Evolutionary conservation across 2,888 invertebrate species (phyloP), one percentile per base, ranked within the genome.

Genomic region (Dolichomitus sp.): DNA sequence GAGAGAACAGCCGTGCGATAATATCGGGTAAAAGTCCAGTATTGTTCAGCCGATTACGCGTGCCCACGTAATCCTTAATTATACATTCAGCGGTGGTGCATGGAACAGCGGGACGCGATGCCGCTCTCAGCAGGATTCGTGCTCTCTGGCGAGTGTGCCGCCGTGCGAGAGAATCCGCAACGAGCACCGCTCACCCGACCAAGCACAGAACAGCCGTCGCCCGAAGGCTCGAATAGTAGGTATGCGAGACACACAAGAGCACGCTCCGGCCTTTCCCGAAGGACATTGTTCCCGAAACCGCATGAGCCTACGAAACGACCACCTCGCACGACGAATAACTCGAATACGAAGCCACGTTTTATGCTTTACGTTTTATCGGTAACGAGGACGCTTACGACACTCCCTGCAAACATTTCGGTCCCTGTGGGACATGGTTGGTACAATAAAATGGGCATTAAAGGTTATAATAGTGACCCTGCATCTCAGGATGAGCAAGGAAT

Each of bases 31-130:
- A 86, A 84, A 85, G 80, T 86, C 81, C 77, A 77, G 82, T 80
- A 86, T 86, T 86, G 86, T 84, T 86, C 82, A 66, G 81, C 75
- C 84, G 84, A 86, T 86, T 83, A 85, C 86, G 83, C 81, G 79
- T 66, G 80, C 72, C 83, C 77, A 84, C 84, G 84, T 86, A 86
- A 86, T 85, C 85, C 84, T 86, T 86, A 85, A 86, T 86, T 86
- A 84, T 86, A 85, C 83, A 86, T 86, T 85, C 80, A 86, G 72
- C 84, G 72, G 45, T 30, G 81, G 73, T 82, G 78, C 72, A 81
- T 65, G 80, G 70, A 80, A 80, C 70, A 69, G 61, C 75, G 77
- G 73, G 52, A 80, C 59, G 65, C 80, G 61, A 66, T 48, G 69
- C 77, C 74, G 79, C 81, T 84, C 66, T 72, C 74, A 76, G 45